These are phyloP conservation scores for Peromyscus nudipes DNA, from an alignment of 2,797 vertebrate species.

Conservation along the genomic window DNA sequence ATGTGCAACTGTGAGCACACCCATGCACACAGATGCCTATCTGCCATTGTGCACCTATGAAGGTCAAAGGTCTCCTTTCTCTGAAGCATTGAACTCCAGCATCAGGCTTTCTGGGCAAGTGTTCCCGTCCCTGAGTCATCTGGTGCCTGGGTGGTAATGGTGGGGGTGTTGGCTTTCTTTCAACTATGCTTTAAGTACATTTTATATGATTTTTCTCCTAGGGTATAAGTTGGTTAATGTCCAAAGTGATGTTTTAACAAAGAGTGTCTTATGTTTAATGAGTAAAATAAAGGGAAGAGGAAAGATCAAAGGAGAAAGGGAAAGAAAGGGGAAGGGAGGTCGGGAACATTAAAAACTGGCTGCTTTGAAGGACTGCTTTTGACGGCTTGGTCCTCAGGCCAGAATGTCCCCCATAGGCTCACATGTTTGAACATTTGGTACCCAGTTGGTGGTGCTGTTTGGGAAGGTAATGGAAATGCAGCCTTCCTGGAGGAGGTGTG, in stretches of 20 bases:
- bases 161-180: not conserved
- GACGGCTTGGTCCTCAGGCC: not conserved
- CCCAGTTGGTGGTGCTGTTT: not conserved
- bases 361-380: slow-evolving; percentile 8
- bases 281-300: not conserved
- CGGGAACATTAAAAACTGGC: not conserved
- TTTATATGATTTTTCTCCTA: not conserved
- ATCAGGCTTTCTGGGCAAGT: not conserved
- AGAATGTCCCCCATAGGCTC: not conserved
- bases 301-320: no score
- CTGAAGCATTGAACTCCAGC: not conserved
- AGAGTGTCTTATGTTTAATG: not conserved
- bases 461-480: no score
- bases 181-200: not conserved
- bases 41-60: not conserved
- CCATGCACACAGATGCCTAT: not conserved
- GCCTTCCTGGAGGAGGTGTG: not conserved
- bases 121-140: not conserved
- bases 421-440: not conserved
- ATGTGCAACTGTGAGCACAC: not conserved
- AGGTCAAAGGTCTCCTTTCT: not conserved
- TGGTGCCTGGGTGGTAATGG: not conserved
- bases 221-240: not conserved
- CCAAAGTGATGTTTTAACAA: not conserved
- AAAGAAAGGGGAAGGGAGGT: no score